Conservation (phyloP, 1,140 invertebrate species). For the Apolygus lucorum region DNA sequence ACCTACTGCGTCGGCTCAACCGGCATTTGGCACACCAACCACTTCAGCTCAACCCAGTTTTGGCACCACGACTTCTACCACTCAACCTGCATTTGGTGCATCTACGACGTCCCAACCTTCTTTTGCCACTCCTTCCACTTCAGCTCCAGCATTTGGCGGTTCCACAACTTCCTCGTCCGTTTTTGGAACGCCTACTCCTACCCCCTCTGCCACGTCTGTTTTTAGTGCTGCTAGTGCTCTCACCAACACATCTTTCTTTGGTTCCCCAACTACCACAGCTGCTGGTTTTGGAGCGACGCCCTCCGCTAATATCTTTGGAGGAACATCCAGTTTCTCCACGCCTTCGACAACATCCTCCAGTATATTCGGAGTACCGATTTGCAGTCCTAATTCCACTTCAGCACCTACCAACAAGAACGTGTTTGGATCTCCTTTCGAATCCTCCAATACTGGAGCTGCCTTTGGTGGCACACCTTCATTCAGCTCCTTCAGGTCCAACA, state of each 20-base stretch:
- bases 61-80: neutral
- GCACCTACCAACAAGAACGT: neutral
- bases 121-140: slow-evolving; percentile 18
- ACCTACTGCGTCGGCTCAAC: too few species aligned
- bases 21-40: slow-evolving; percentile 23
- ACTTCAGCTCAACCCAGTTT: neutral
- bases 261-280: slow-evolving; percentile 12
- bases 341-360: slow-evolving; percentile 26
- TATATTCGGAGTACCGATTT: slow-evolving; percentile 20
- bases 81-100: too few species aligned
- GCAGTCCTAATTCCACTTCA: neutral
- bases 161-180: slow-evolving; percentile 16
- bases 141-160: slow-evolving; percentile 15
- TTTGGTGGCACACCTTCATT: slow-evolving; percentile 33
- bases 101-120: too few species aligned
- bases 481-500: neutral
- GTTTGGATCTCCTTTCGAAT: slow-evolving; percentile 9
- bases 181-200: slow-evolving; percentile 23
- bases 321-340: slow-evolving; percentile 23
- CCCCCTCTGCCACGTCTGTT: slow-evolving; percentile 12
- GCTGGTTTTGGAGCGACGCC: slow-evolving; percentile 18
- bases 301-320: slow-evolving; percentile 8
- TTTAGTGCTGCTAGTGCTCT: slow-evolving; percentile 26
- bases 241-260: slow-evolving; percentile 21
- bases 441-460: slow-evolving; percentile 31